Base-by-base conservation (phyloP, 2,888 invertebrate species). In the Panopea generosa region DNA sequence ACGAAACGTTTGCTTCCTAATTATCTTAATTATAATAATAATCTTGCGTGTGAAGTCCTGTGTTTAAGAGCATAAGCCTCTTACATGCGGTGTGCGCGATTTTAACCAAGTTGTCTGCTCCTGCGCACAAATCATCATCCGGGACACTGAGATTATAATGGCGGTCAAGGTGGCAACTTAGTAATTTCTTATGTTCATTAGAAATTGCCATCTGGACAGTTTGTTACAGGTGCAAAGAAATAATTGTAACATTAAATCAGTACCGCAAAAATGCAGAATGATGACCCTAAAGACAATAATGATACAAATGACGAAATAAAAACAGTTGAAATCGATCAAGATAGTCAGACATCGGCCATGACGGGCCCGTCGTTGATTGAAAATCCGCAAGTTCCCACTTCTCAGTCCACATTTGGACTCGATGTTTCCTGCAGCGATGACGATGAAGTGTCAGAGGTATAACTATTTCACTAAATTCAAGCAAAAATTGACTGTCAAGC, bases 391-490 rank as follows among this genome's bases (percentile, higher is more conserved):
- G 73, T 81, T 74, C 71, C 86, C n/a, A 83, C 83, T 43, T 81
- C 86, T 63, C 83, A 85, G 70, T 86, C 86, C 27, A 96, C 96
- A 94, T 96, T 95, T 95, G 96, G 97, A 95, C 96, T 96, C 94
- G 97, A 97, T 95, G 95, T 97, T 93, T 97, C 97, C 92, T 97
- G 97, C 94, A 97, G 97, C 93, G 98, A 98, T 94, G 97, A 97
- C 94, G 98, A 97, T 93, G 97, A 97, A 94, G 97, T 97, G 93
- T 97, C 97, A 92, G 97, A 97, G 97, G 97, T 98, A 95, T 95
- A 94, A 62, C 52, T 63, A 16, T 26, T 40, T 33, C 9, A 49
- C n/a, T 16, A 11, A 47, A n/a, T 24, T 22, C 40, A 26, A 26
- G 38, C n/a, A 45, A 55, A 38, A 14, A 7, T 22, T 4, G 33